Base-by-base conservation (phyloP, 1,140 invertebrate genomes). In the Pomacea maculata region DNA sequence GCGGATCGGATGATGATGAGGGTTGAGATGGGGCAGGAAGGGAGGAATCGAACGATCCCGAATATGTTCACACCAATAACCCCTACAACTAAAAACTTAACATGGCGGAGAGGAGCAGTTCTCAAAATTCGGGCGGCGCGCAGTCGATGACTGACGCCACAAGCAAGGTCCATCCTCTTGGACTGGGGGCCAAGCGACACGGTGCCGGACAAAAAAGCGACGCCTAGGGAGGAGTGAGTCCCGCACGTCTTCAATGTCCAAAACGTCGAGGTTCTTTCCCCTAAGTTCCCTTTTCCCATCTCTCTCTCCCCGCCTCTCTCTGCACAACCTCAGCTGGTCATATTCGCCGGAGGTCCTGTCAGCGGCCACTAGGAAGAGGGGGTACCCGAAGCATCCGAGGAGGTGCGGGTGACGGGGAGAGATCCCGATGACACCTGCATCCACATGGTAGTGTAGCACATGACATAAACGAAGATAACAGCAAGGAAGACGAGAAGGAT, bases 401-500 rank as follows among this genome's bases (percentile, higher is more conserved):
- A 83, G n/a, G 87, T 86, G 14, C 88, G 85, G 77, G 87, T 86
- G 67, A 89, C 86, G 63, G 89, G 88, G 34, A 4, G 34, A 6
- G 34, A 45, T 2, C 34, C 34, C 34, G 34, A 45, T 80, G 87
- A 85, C 5, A 85, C 86, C 55, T 87, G 86, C 85, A 90, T 87
- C 87, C 88, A 88, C 54, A 89, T 86, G 25, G 88, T 87, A 25
- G 89, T 89, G 83, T 87, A 87, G 81, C 87, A 90, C 84, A 89
- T 87, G 79, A 90, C 86, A 79, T 90, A 90, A 17, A 90, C 82
- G 19, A 89, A 34, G 15, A 90, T 81, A 9, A 89, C 75, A 4
- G 80, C 82, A 3, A 88, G 54, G 81, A 90, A 90, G 52, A 86
- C 82, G n/a, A 90, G 25, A 9, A 90, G 79, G 57, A 90, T 88